phyloP scores from a whole-genome alignment of 2,888 invertebrate species.

The Pardosa pseudoannulata region DNA sequence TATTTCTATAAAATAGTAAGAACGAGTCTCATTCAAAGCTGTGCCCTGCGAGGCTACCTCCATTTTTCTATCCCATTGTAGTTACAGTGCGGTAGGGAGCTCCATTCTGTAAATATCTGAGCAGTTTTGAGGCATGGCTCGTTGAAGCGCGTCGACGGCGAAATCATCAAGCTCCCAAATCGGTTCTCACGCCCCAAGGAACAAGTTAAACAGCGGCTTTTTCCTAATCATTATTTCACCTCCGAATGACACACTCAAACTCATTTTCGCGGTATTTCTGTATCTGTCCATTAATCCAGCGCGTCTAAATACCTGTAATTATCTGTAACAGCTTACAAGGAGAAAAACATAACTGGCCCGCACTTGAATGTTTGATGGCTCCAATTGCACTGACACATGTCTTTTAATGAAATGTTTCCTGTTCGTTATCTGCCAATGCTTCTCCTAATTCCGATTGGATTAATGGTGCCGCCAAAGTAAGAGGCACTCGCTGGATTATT shows the following conservation, averaged over 20 bases:
- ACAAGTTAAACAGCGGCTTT: constrained; percentile 41
- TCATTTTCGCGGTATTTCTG: constrained; percentile 46
- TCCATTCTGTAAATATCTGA: background rate
- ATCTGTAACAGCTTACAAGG: constrained; percentile 71
- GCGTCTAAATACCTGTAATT: constrained; percentile 68
- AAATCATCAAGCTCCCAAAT: constrained; percentile 40
- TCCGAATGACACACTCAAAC: constrained; percentile 19
- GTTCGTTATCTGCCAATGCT: constrained; percentile 41
- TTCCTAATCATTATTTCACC: constrained; percentile 42
- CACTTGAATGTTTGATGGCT: constrained; percentile 60
- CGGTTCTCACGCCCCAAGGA: constrained; percentile 32
- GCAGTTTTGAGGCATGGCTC: constrained; percentile 16
- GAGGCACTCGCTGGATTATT: constrained; percentile 42
- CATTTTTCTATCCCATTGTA: background rate
- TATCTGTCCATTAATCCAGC: constrained; percentile 65
- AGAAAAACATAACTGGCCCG: constrained; percentile 37
- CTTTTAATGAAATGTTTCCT: constrained; percentile 63
- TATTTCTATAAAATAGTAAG: too few relatives aligned
- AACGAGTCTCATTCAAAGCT: too few relatives aligned
- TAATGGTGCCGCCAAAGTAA: constrained; percentile 35
- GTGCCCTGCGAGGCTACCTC: too few relatives aligned
- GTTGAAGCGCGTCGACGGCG: background rate
- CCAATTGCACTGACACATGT: constrained; percentile 38
- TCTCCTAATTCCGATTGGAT: constrained; percentile 38
- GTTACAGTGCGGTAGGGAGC: background rate